These are phyloP conservation scores for Perdita meconis DNA, from an alignment of 2,888 invertebrate species.

Conservation along the genomic window DNA sequence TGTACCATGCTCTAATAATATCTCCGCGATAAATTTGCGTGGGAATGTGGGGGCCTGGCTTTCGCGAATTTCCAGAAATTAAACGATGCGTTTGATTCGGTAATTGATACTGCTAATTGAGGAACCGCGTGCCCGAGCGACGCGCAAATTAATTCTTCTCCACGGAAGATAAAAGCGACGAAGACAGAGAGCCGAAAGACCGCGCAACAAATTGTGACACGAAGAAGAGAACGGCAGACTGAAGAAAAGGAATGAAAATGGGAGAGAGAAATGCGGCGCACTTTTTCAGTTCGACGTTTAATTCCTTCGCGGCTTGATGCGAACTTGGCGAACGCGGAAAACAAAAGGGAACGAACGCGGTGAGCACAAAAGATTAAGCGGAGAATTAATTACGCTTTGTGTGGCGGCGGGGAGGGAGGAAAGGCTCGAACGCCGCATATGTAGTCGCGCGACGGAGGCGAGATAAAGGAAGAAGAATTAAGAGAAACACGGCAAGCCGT, in stretches of 20 bases:
- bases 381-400: slow-evolving; percentile 44
- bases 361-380: slow-evolving; percentile 45
- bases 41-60: neutral
- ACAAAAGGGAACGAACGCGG: neutral
- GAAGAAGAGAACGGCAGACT: neutral
- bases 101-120: slow-evolving; percentile 32
- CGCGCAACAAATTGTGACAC: neutral
- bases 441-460: slow-evolving; percentile 7
- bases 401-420: too few species aligned
- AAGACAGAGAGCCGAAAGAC: too few species aligned
- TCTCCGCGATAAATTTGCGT: slow-evolving; percentile 37
- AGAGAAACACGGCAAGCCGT: slow-evolving; percentile 45
- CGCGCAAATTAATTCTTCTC: too few species aligned
- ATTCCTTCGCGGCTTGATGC: slow-evolving; percentile 2
- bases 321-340: slow-evolving; percentile 7
- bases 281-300: slow-evolving; percentile 15
- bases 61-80: slow-evolving; percentile 31
- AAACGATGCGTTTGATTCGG: slow-evolving; percentile 14
- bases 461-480: slow-evolving; percentile 56
- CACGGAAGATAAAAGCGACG: too few species aligned
- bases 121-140: neutral
- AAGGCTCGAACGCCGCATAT: slow-evolving; percentile 24
- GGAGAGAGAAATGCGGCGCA: neutral
- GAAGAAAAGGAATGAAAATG: neutral
- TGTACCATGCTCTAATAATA: slow-evolving; percentile 49